Evolutionary conservation across 1,140 invertebrate genomes (phyloP), one percentile per base, ranked within the genome.

Genomic region (Himalopsyche phryganea): DNA sequence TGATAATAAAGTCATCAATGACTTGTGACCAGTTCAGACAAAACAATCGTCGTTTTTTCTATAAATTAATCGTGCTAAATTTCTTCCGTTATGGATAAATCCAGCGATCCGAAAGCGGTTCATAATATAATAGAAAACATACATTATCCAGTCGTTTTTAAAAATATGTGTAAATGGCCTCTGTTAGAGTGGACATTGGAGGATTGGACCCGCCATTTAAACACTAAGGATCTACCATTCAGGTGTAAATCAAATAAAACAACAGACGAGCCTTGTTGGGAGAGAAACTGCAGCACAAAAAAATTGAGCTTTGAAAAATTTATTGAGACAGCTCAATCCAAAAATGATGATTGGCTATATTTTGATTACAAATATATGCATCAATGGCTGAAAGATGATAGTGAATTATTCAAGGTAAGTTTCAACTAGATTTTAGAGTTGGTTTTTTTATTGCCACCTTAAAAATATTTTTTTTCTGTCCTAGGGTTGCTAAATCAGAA

Each of bases 321-420:
- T 73, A 45, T 87, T 17, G 67, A 81, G 40, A 69, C 69, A 58
- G 58, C 66, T 49, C 50, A 77, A 46, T 58, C 65, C 38, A 65
- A 66, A 17, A 63, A 68, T 32, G 57, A 77, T 40, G 70, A 79
- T 49, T 92, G 89, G 85, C 81, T 85, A 71, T 93, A 92, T 70
- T 89, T 89, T 76, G 90, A 92, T 73, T 94, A 94, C 69, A 92
- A 92, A 75, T 84, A 91, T 72, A 80, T 92, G 72, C 77, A 81
- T 50, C 79, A 89, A 56, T 84, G 86, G 80, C 84, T 89, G 66
- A 63, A 76, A 64, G 72, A 79, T 53, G 74, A 84, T 49, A 66
- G 78, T 67, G 78, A 86, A 67, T 68, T 91, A 53, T 50, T 13
- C 48, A 46, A 64, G 56, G 58, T 65, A 48, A 53, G 19, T 33